Evolutionary conservation across 2,888 invertebrate genomes (phyloP), one percentile per base, ranked within the genome.

Genomic region (Matsumyia berberina): DNA sequence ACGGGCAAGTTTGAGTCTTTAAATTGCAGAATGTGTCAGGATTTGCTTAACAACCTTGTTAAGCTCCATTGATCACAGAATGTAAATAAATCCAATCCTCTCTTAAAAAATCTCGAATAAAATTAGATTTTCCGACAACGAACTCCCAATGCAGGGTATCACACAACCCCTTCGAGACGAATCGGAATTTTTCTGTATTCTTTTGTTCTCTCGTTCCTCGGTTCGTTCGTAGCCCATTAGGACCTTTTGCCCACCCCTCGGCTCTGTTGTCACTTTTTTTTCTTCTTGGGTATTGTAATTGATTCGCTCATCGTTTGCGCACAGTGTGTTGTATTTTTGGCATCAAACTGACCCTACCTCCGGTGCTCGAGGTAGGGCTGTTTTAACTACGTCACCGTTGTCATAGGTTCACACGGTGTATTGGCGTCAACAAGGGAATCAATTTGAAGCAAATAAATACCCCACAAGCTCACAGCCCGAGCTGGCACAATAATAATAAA

Each of bases 321-420:
- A 39, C 44, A 33, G 33, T 31, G 6, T 35, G 57, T 37, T 46
- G 35, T 83, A 83, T 83, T 78, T 82, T 73, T 55, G 67, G 64
- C 46, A 67, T 53, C 39, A 49, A 67, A 80, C 66, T 77, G 66
- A 77, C 46, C 72, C 76, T 29, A 66, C 64, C n/a, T n/a, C 31
- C 46, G 17, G 3, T 17, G 11, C 24, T 4, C n/a, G 7, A 7
- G 33, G 33, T 42, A 29, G 12, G 11, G 9, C 44, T 5, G n/a
- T 2, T 29, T 1, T 19, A 35, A 1, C 8, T 8, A 78, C 72
- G 72, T 73, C 78, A 83, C 15, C 11, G 42, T 72, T 78, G 62
- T 78, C 62, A 73, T 44, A 72, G 44, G 31, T 42, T 35, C 37
- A 15, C 57, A 12, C 11, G 19, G n/a, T 46, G 8, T 46, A 29